A percentile compares a stretch with the other conserved stretches of the same genome.
These are phyloP conservation scores for Archaeoteleia sp. DNA, from an alignment of 2,888 invertebrate species.

Conservation along the genomic window DNA sequence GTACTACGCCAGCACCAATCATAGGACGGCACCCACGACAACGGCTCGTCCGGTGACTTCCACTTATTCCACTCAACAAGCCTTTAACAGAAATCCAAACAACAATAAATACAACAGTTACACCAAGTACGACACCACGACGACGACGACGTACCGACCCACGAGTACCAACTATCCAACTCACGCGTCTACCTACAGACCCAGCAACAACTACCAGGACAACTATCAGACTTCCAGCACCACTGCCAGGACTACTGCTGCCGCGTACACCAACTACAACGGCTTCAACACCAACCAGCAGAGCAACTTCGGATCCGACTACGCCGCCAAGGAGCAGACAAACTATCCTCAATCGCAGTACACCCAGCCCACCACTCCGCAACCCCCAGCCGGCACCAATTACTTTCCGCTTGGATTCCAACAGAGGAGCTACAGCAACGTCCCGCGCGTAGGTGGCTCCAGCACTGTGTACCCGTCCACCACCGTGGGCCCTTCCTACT, in stretches of 20 bases:
- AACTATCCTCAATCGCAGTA: constrained; percentile 54
- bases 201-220: constrained; percentile 63
- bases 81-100: constrained; percentile 30
- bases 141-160: constrained; percentile 64
- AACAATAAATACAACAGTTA: constrained; percentile 44
- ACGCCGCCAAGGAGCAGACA: constrained; percentile 54
- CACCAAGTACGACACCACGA: constrained; percentile 59
- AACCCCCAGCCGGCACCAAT: constrained; percentile 60
- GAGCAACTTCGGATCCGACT: constrained; percentile 54
- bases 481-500: constrained; percentile 59
- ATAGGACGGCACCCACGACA: constrained; percentile 41
- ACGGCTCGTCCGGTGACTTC: constrained; percentile 29
- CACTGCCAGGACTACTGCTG: constrained; percentile 58
- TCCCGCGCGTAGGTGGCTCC: constrained; percentile 62
- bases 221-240: constrained; percentile 63
- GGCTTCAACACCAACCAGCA: constrained; percentile 53
- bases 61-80: constrained; percentile 17
- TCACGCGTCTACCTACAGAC: constrained; percentile 63
- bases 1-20: constrained; percentile 34
- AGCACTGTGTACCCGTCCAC: constrained; percentile 61
- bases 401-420: constrained; percentile 66
- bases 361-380: constrained; percentile 63
- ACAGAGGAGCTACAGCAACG: constrained; percentile 66
- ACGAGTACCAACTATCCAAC: constrained; percentile 67
- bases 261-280: constrained; percentile 55